A percentile compares a stretch with the other conserved stretches of the same genome.
phyloP scores from a whole-genome alignment of 1,140 invertebrate genomes.

The Sitobion miscanthi region DNA sequence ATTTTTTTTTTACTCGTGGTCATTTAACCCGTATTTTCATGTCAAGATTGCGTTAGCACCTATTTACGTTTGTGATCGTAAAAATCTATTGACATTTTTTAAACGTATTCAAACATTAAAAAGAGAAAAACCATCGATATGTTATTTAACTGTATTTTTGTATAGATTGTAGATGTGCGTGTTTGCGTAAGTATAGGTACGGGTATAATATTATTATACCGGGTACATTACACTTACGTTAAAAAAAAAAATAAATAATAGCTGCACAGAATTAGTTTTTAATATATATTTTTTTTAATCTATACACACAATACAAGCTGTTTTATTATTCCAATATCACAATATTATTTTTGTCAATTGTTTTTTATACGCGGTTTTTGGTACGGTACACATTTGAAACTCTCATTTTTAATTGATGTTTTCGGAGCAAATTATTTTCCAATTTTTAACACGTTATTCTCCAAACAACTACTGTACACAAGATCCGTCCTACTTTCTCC shows the following conservation, averaged over 20 bases:
- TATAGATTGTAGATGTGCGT: not conserved
- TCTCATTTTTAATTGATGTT: constrained; percentile 33
- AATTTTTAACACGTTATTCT: constrained; percentile 24
- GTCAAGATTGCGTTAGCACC: not conserved
- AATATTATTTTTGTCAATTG: not conserved
- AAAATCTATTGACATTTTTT: not conserved
- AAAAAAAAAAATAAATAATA: not conserved
- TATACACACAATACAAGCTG: not conserved
- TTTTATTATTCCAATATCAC: not conserved
- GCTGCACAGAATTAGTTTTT: not conserved
- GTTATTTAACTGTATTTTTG: not conserved
- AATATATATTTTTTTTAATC: not conserved
- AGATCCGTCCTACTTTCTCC: constrained; percentile 38
- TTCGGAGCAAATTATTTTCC: constrained; percentile 28
- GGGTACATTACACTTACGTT: not conserved
- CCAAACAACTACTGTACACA: not conserved
- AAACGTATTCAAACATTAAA: not conserved
- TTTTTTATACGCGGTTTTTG: not conserved
- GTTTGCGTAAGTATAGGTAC: not conserved
- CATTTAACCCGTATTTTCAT: not conserved
- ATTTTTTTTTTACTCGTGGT: not conserved
- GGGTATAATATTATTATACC: not conserved
- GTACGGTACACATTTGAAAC: not conserved
- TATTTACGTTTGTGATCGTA: not conserved
- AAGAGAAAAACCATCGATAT: not conserved